These are phyloP conservation scores for Macroteleia sp. DNA, from an alignment of 2,888 invertebrate genomes.

Conservation along the genomic window DNA sequence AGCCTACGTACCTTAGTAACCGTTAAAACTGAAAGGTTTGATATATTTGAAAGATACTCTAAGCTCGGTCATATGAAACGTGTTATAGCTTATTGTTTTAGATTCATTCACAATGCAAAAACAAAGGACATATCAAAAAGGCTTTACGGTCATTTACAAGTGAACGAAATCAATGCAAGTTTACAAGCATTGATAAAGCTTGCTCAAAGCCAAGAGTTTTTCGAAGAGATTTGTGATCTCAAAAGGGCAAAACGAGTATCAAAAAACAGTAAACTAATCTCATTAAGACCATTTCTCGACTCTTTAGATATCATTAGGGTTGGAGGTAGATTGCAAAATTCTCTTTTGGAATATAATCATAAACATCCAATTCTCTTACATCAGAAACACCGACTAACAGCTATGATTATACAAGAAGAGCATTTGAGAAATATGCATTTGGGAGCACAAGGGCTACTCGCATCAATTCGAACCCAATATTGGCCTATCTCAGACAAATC, in stretches of 20 bases:
- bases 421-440: slow-evolving; percentile 23
- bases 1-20: background rate
- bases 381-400: slow-evolving; percentile 17
- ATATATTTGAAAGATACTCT: background rate
- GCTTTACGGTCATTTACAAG: background rate
- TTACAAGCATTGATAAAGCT: background rate
- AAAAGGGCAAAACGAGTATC: background rate
- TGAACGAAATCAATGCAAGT: background rate
- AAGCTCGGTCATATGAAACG: background rate
- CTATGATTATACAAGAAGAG: slow-evolving; percentile 5
- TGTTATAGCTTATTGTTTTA: background rate
- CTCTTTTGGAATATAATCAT: background rate
- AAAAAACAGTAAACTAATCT: background rate
- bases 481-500: slow-evolving; percentile 46
- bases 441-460: slow-evolving; percentile 23
- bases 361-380: slow-evolving; percentile 1
- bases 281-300: background rate
- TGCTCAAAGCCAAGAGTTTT: background rate
- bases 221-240: background rate
- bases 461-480: slow-evolving; percentile 31
- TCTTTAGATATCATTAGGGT: background rate
- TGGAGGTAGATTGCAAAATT: background rate
- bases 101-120: background rate
- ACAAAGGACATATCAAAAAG: background rate
- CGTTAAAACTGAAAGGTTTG: background rate